Percentiles rank a stretch among this genome's conserved stretches.
Evolutionary conservation across 1,140 invertebrate genomes (phyloP).

Genomic region (Steinernema feltiae): DNA sequence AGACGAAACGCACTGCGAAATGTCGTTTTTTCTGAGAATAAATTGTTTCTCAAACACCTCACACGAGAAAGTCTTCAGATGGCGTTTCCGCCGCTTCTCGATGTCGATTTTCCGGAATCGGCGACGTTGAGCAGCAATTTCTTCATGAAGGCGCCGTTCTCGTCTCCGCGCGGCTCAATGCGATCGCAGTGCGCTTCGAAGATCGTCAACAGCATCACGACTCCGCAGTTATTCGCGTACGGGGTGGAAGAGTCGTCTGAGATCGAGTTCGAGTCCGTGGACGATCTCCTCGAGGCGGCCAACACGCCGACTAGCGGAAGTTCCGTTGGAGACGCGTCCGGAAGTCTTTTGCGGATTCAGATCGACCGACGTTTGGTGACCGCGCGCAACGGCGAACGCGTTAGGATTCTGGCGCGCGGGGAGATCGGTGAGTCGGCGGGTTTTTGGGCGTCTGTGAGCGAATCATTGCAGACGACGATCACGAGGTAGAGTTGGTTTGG

Average conservation of each 20-base stretch:
- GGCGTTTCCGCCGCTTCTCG: neutral
- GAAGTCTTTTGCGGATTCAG: neutral
- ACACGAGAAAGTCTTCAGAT: no score
- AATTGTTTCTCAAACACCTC: no score
- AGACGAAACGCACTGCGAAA: no score
- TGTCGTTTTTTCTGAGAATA: neutral
- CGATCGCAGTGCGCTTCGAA: neutral
- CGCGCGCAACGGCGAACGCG: neutral
- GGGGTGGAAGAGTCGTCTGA: neutral
- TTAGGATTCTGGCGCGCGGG: neutral
- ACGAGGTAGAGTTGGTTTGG: neutral
- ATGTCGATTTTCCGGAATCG: neutral
- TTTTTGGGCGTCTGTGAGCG: neutral
- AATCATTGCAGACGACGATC: neutral
- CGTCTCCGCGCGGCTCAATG: neutral
- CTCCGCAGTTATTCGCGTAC: neutral
- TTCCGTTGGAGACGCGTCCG: neutral
- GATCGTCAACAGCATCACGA: conserved; percentile 5
- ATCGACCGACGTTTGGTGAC: neutral
- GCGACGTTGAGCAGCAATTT: neutral
- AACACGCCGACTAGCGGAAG: conserved; percentile 1
- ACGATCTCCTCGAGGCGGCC: neutral
- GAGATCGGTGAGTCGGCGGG: neutral
- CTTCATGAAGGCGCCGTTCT: neutral
- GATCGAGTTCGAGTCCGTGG: neutral